Base-by-base conservation (phyloP, 2,888 invertebrate genomes). In the Epistrophe eligans region DNA sequence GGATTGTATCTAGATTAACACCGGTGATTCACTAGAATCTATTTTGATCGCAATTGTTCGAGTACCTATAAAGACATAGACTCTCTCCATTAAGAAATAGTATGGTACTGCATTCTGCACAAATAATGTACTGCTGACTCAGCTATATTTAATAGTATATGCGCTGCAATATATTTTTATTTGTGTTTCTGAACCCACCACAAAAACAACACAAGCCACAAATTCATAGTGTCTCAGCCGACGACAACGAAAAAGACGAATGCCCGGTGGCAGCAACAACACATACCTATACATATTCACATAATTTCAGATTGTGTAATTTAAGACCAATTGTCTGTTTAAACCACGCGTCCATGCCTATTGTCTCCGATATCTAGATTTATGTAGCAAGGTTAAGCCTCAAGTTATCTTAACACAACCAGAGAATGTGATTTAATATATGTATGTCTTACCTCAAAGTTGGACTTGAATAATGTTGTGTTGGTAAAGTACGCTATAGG, bases 351-450 rank as follows among this genome's bases (percentile, higher is more conserved):
- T 82, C 77, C 77, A 64, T 77, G 77, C 70, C 82, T 82, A 85
- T 85, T 85, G 85, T 85, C 85, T 85, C 85, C 82, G 64, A 71
- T 85, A 85, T 85, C 70, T 85, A 55, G 85, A 85, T 85, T 85
- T 85, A 85, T 82, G 85, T 85, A 85, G 85, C 85, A 85, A 85
- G 85, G 85, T 85, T 85, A 85, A 79, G 77, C 77, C 85, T 52
- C 67, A 32, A 66, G 66, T 82, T 82, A 74, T 82, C 43, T 71
- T 58, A 72, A 71, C 28, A 67, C 43, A 67, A 67, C 35, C 38
- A 55, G 24, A 48, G 66, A 50, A 55, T 73, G 45, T 48, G 57
- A 58, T 50, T 77, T 73, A 48, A 82, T 70, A 24, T 24, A 24
- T 24, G 24, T 24, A 74, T 81, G 64, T 82, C 71, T 77, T 72